These are phyloP conservation scores for Puffinus mauretanicus DNA, from an alignment of 2,113 vertebrate genomes.

Conservation along the genomic window DNA sequence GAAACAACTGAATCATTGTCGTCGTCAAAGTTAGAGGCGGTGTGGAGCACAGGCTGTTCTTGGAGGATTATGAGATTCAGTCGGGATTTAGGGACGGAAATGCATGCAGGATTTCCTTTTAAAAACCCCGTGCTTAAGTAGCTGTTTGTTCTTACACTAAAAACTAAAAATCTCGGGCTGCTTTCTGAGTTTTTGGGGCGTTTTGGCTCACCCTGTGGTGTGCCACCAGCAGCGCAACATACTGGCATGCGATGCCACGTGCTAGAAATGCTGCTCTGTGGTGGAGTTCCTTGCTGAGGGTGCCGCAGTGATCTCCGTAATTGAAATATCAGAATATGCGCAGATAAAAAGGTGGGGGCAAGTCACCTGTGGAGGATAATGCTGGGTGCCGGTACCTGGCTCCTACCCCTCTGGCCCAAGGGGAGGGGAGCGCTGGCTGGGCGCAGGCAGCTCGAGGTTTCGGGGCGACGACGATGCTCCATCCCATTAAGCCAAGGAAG, in stretches of 20 bases:
- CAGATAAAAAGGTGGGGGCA: neutral
- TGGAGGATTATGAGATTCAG: conserved; percentile 26
- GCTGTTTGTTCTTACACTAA: neutral
- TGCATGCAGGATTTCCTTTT: neutral
- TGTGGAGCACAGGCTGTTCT: conserved; percentile 17
- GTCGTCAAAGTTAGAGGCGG: neutral
- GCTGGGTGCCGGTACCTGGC: neutral
- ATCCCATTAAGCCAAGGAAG: neutral
- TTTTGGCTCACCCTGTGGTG: rapidly evolving
- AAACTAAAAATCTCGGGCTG: neutral
- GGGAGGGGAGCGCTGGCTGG: neutral
- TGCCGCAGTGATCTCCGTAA: neutral
- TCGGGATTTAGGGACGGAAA: conserved; percentile 15
- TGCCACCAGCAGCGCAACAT: neutral
- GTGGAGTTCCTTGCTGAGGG: neutral
- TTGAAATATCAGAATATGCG: neutral
- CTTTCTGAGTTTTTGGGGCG: neutral
- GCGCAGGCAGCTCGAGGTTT: neutral
- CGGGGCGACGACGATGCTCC: rapidly evolving
- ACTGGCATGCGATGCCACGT: rapidly evolving
- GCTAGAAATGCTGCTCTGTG: neutral
- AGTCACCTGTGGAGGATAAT: neutral
- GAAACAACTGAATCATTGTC: neutral
- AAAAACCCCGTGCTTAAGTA: neutral
- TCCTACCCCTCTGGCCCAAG: neutral